These are phyloP conservation scores for Lampris megalopsis DNA, from an alignment of 2,113 vertebrate genomes.

Conservation along the genomic window DNA sequence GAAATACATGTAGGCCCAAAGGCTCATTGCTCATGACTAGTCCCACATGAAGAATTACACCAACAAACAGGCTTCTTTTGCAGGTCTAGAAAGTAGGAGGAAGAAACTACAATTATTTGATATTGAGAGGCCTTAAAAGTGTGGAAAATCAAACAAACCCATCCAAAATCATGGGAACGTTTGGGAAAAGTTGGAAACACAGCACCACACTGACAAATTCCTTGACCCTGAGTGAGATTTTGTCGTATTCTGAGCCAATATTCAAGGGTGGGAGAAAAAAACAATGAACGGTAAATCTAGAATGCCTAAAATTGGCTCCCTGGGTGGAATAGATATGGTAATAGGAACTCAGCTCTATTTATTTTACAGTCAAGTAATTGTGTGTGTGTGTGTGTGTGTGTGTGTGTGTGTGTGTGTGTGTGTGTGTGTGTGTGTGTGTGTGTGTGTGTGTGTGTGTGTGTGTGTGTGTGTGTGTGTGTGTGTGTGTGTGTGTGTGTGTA, in stretches of 20 bases:
- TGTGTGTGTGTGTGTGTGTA: no score
- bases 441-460: no score
- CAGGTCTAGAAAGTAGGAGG: slow-evolving; percentile 5
- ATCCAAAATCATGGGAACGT: slow-evolving; percentile 4
- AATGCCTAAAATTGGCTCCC: no score
- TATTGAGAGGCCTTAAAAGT: background rate
- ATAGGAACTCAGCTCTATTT: background rate
- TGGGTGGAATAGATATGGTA: background rate
- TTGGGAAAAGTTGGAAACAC: slow-evolving; percentile 12
- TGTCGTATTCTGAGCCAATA: background rate
- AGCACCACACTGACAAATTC: background rate
- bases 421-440: background rate
- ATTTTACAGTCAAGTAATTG: background rate
- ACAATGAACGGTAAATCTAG: no score
- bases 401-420: slow-evolving; percentile 12
- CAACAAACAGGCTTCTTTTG: slow-evolving; percentile 5
- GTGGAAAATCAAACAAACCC: background rate
- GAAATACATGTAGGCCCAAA: background rate
- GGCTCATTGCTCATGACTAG: slow-evolving; percentile 16
- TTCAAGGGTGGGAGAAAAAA: no score
- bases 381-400: background rate
- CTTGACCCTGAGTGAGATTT: slow-evolving; percentile 15
- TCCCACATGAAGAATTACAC: slow-evolving; percentile 13
- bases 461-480: no score
- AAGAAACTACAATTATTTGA: slow-evolving; percentile 8